Evolutionary conservation across 2,888 invertebrate genomes (phyloP), one percentile per base, ranked within the genome.

Genomic region (Philopedon plagiatum): DNA sequence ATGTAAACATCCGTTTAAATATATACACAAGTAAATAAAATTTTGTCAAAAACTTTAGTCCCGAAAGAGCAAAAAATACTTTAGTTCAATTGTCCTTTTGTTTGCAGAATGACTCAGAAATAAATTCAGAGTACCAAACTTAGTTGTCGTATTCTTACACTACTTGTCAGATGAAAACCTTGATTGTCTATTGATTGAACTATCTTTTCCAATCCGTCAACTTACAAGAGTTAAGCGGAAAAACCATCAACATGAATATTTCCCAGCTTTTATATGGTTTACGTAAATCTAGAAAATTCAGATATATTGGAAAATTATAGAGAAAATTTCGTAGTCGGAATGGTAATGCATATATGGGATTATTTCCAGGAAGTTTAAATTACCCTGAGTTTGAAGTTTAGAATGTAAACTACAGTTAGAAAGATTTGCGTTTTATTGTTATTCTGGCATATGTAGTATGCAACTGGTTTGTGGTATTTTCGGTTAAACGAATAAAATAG

Each of bases 291-390:
- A 15, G 54, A 54, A 64, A 64, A 64, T 57, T 44, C 61, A 61
- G 61, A 54, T 66, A 18, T 63, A 70, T 63, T 49, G 57, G 19
- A 54, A 61, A 65, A 71, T 66, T 71, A 71, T 66, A 58, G 65
- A 51, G 65, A 61, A 66, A 66, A 71, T 66, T 51, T 66, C 54
- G 49, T 41, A n/a, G 46, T 11, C 49, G 49, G 21, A 69, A 51
- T 46, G 64, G 41, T 62, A 37, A 54, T 54, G 65, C 71, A 65
- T 71, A 71, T 65, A 65, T 65, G 57, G 56, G 60, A 71, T 60
- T 65, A 71, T 68, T 62, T 68, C 13, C 41, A 34, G 68, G 29
- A 68, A 62, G 68, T 68, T 68, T 68, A 68, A 61, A 68, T 68
- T 68, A 62, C 68, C 41, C 32, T 44, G 68, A 60, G 46, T 68